Evolutionary conservation across 2,888 invertebrate species (phyloP).

Genomic region (Lasioglossum pauxillum): DNA sequence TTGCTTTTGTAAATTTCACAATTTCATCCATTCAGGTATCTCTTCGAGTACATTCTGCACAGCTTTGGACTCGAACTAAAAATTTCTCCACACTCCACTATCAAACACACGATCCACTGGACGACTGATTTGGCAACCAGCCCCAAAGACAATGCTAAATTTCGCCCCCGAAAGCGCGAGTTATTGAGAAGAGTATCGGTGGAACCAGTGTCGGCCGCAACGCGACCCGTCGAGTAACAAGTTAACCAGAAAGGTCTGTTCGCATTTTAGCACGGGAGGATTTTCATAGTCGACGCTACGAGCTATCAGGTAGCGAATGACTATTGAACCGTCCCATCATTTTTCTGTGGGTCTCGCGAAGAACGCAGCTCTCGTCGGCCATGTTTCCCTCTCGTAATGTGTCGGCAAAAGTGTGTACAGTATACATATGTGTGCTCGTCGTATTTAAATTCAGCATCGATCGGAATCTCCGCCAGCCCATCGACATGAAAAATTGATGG

Average conservation of each 20-base stretch:
- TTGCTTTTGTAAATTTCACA: too few relatives aligned
- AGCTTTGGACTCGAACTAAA: too few relatives aligned
- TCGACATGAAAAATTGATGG: slow-evolving; percentile 46
- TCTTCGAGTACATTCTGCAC: too few relatives aligned
- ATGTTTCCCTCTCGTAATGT: neutral
- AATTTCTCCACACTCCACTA: too few relatives aligned
- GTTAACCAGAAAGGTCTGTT: slow-evolving; percentile 5
- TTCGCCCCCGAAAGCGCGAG: neutral
- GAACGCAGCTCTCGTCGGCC: neutral
- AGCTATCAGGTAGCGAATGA: neutral
- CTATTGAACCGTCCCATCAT: neutral
- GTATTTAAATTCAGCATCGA: slow-evolving; percentile 23
- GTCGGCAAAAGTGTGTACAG: neutral
- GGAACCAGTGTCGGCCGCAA: neutral
- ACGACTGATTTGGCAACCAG: neutral
- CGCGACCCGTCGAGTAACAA: neutral
- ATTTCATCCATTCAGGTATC: too few relatives aligned
- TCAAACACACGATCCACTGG: too few relatives aligned
- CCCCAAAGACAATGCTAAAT: neutral
- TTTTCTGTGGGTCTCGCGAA: neutral
- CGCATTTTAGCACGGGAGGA: neutral
- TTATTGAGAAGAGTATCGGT: neutral
- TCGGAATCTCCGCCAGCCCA: neutral
- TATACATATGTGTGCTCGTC: neutral
- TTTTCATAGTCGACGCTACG: neutral